Base-by-base conservation (phyloP, 2,797 vertebrate genomes). In the Helostoma temminkii region DNA sequence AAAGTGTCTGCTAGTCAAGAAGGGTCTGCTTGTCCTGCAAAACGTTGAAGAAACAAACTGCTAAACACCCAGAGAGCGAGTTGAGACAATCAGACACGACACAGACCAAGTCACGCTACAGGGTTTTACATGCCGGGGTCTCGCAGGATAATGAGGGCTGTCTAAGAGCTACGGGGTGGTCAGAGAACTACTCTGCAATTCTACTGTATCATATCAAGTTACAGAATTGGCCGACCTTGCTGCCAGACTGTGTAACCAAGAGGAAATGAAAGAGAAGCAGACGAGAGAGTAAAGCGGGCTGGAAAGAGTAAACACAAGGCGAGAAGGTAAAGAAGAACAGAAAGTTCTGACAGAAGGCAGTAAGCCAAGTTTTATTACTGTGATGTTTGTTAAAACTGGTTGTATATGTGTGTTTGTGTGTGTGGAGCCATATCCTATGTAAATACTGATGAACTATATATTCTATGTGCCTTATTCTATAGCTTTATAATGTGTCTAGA, bases 321-420 rank as follows among this genome's bases (percentile, higher is more conserved):
- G 41, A 61, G 25, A 8, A 7, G 9, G 48, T 6, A 7, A 6
- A 26, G 3, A 26, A 3, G 26, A 26, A 26, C 26, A n/a, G n/a
- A n/a, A n/a, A n/a, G n/a, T n/a, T n/a, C n/a, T n/a, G n/a, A n/a
- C n/a, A n/a, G n/a, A n/a, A n/a, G n/a, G n/a, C n/a, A n/a, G n/a
- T n/a, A n/a, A n/a, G n/a, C n/a, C 3, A 26, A 43, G 58, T 63
- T 78, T 77, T 72, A 76, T 83, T 79, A 82, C 86, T 90, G 88
- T 85, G 86, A 90, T 85, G 78, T 81, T 83, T 78, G 73, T 80
- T 78, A 53, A 59, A 78, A 74, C 47, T 60, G 65, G 2, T 34
- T 76, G 72, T 84, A 61, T 78, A 8, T 30, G 28, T 30, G 28
- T 30, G 28, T 30, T 56, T 82, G 62, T 70, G 66, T 76, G 56